Base-by-base conservation (phyloP, 1,140 invertebrate species). In the Heliconius eleuchia region DNA sequence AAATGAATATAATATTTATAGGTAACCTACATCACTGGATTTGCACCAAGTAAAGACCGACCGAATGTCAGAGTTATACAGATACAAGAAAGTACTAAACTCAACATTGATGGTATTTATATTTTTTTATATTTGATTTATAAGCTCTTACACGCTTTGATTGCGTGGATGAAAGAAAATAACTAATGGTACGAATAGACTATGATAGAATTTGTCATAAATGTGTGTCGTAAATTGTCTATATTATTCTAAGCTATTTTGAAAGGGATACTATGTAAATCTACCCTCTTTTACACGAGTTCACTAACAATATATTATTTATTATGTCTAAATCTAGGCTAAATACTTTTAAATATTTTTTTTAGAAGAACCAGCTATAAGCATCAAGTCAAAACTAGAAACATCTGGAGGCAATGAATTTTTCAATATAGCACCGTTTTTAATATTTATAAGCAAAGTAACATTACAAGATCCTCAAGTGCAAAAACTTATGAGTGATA, bases 401-500 rank as follows among this genome's bases (percentile, higher is more conserved):
- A 74, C 50, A 18, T 39, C 42, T 19, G n/a, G 23, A 5, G 60
- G 19, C 1, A 55, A 37, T 52, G 57, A 79, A 60, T 74, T 79
- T 19, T 16, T 73, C 0, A 34, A 55, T 34, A 3, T 82, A 6
- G 13, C 77, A 13, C 72, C 78, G 4, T 16, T 71, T 23, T 42
- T 75, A 39, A 60, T 55, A 70, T 23, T 73, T 34, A 37, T 81
- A 18, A 73, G 60, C 50, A 70, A 50, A 57, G 27, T 13, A 27
- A 30, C 75, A 1, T 13, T 77, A 71, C 27, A 50, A 11, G 76
- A 80, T 73, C 34, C 66, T 34, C 66, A 76, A 23, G 73, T 82
- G 1, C 76, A 82, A 50, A 73, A 78, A 74, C 52, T 84, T 1
- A 34, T 84, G 19, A 42, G 37, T 16, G 71, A 84, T 27, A 73